phyloP scores from a whole-genome alignment of 1,140 invertebrate genomes.

The Doryteuthis pealeii region DNA sequence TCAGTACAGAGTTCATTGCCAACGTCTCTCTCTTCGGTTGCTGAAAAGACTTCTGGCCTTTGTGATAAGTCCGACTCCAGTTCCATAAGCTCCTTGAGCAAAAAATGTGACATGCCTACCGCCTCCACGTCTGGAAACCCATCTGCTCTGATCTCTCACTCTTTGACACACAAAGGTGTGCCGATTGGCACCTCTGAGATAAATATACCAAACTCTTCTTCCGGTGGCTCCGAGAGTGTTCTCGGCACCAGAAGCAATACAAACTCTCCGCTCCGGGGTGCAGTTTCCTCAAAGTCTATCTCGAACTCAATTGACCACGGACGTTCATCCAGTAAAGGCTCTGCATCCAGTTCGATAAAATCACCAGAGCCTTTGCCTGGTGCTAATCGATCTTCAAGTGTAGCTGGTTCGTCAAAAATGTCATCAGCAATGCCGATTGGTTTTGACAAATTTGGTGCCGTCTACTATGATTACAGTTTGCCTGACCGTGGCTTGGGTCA shows the following conservation, averaged over 20 bases:
- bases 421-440: conserved; percentile 18
- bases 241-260: neutral
- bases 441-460: conserved; percentile 31
- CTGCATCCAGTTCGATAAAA: neutral
- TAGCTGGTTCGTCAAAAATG: conserved; percentile 14
- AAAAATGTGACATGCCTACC: neutral
- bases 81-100: neutral
- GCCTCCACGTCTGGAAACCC: neutral
- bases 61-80: neutral
- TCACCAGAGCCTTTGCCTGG: neutral
- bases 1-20: neutral
- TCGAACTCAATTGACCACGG: neutral
- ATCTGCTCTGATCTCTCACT: neutral
- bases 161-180: neutral
- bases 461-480: conserved; percentile 49
- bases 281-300: neutral
- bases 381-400: neutral
- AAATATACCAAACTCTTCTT: neutral
- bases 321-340: neutral
- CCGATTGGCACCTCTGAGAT: neutral
- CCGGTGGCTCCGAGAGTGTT: neutral
- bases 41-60: neutral
- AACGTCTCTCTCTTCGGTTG: neutral
- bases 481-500: conserved; percentile 50
- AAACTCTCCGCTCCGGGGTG: neutral